phyloP scores from a whole-genome alignment of 2,888 invertebrate species.

The Epirrhoe alternata region DNA sequence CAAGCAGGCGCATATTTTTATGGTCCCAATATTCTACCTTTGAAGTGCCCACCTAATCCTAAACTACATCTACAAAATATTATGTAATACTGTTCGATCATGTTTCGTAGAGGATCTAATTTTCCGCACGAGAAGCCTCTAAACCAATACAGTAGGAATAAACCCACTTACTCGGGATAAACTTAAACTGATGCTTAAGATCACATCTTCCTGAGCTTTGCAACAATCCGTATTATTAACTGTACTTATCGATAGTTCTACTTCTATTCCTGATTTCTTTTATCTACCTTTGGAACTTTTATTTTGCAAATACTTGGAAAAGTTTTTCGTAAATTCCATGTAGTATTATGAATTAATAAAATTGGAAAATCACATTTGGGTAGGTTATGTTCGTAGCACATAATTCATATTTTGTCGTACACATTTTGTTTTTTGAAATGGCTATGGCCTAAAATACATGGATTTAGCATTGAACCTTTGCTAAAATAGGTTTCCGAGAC shows the following conservation, averaged over 20 bases:
- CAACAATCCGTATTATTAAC: conserved; percentile 44
- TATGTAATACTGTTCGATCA: conserved; percentile 43
- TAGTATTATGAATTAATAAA: too few species aligned
- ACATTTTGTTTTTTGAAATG: too few species aligned
- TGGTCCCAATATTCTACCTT: conserved; percentile 19
- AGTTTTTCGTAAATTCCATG: neutral
- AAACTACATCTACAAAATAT: conserved; percentile 47
- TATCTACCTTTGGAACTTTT: neutral
- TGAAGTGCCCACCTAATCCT: conserved; percentile 33
- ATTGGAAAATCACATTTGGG: too few species aligned
- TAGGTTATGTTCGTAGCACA: too few species aligned
- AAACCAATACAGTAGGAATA: conserved; percentile 66
- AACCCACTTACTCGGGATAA: conserved; percentile 64
- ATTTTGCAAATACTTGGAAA: neutral
- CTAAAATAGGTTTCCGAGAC: too few species aligned
- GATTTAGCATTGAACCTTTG: too few species aligned
- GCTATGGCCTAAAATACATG: too few species aligned
- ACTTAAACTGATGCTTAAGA: conserved; percentile 61
- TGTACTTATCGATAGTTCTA: conserved; percentile 2
- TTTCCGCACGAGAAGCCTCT: conserved; percentile 62
- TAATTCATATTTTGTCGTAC: too few species aligned
- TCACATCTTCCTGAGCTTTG: conserved; percentile 51
- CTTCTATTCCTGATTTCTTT: neutral
- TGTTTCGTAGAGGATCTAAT: conserved; percentile 59
- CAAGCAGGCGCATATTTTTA: neutral